These are phyloP conservation scores for Toxotes lorentzi DNA, from an alignment of 2,797 vertebrate genomes.

Conservation along the genomic window DNA sequence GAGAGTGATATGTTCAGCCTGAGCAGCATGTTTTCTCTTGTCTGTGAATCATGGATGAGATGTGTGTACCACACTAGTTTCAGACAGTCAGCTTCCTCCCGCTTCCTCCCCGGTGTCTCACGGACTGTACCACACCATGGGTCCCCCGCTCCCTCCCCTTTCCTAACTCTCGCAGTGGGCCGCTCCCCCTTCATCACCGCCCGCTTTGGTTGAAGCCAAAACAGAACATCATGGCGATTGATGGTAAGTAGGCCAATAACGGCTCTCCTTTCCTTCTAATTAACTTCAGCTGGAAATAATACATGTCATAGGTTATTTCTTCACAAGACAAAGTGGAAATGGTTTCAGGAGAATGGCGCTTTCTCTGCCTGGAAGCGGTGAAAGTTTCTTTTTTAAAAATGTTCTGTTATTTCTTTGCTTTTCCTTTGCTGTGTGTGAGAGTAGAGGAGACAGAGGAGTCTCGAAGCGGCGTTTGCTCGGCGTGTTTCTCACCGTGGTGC, in stretches of 20 bases:
- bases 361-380: background rate
- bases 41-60: background rate
- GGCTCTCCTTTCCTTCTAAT: conserved; percentile 72
- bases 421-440: conserved; percentile 8
- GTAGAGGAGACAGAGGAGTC: conserved; percentile 1
- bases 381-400: conserved; percentile 37
- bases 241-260: conserved; percentile 93
- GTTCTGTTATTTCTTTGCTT: background rate
- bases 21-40: too few species aligned
- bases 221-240: conserved; percentile 96
- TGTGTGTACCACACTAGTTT: background rate
- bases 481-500: conserved; percentile 68
- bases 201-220: conserved; percentile 84
- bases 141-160: conserved; percentile 30
- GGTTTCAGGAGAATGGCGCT: background rate
- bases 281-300: conserved; percentile 46
- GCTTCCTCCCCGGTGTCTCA: background rate
- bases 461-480: conserved; percentile 6
- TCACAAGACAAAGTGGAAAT: background rate
- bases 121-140: conserved; percentile 71
- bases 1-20: background rate
- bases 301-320: background rate
- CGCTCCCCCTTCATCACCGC: conserved; percentile 77
- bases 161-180: conserved; percentile 44
- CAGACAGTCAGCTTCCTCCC: background rate